phyloP scores from a whole-genome alignment of 1,140 invertebrate species.

The Drosophila bocqueti region DNA sequence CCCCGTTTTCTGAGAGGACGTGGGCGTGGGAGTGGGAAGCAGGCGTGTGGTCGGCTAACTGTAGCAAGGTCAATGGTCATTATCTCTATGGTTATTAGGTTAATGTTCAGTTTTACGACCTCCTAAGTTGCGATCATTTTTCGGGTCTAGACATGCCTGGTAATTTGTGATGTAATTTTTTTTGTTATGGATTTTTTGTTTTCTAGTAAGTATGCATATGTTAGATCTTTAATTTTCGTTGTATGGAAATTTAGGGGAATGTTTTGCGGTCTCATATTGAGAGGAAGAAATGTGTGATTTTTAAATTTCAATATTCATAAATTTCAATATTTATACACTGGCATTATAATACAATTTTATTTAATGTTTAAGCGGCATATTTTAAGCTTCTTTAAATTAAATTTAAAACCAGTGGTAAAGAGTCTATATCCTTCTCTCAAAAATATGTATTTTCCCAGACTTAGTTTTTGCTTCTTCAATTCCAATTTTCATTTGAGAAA shows the following conservation, averaged over 20 bases:
- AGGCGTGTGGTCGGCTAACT: conserved; percentile 46
- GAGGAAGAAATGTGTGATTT: background rate
- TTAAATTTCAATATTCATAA: too few relatives aligned
- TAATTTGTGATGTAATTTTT: conserved; percentile 38
- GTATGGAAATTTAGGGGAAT: conserved; percentile 6
- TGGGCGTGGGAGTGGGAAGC: background rate
- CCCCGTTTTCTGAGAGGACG: conserved; percentile 4
- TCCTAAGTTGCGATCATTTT: conserved; percentile 32
- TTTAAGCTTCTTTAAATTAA: too few relatives aligned
- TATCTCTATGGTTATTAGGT: conserved; percentile 54
- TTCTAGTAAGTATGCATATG: conserved; percentile 43
- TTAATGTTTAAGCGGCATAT: too few relatives aligned
- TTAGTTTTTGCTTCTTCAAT: background rate
- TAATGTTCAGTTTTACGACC: conserved; percentile 70
- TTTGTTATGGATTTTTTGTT: background rate
- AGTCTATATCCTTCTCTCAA: background rate
- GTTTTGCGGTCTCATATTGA: conserved; percentile 12
- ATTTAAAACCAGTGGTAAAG: too few relatives aligned
- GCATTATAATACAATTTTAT: too few relatives aligned
- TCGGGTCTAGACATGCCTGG: conserved; percentile 30
- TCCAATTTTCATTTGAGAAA: conserved; percentile 26
- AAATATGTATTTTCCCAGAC: background rate
- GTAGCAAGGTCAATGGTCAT: conserved; percentile 70
- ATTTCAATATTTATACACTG: too few relatives aligned
- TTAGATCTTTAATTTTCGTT: background rate